Conservation (phyloP, 1,140 invertebrate species). For the Gonioctena quinquepunctata region DNA sequence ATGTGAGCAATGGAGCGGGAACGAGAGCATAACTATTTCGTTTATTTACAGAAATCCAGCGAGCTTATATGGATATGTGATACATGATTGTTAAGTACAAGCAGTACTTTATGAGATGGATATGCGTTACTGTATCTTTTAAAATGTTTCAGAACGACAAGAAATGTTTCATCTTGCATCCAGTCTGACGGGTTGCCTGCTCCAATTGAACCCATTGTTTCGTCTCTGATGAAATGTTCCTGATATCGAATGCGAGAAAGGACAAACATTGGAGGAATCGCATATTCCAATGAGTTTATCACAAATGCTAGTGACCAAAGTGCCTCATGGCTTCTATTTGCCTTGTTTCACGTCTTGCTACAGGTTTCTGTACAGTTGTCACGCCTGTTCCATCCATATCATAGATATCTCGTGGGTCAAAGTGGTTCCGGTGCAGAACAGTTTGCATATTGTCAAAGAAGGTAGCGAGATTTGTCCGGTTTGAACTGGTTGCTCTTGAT, state of each 20-base stretch:
- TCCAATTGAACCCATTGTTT: conserved; percentile 51
- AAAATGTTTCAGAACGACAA: conserved; percentile 50
- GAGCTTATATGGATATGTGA: conserved; percentile 42
- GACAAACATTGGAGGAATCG: conserved; percentile 34
- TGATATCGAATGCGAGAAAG: conserved; percentile 29
- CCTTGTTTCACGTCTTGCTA: conserved; percentile 50
- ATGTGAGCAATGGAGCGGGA: conserved; percentile 20
- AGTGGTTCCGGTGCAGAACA: conserved; percentile 47
- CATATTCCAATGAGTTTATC: conserved; percentile 46
- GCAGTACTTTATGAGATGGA: conserved; percentile 50
- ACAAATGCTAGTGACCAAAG: conserved; percentile 54
- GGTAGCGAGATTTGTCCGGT: conserved; percentile 52
- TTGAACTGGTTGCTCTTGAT: conserved; percentile 56
- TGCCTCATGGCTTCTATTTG: conserved; percentile 57
- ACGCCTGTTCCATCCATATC: conserved; percentile 58
- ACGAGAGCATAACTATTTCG: conserved; percentile 47
- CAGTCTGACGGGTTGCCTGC: conserved; percentile 52
- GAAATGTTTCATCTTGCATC: conserved; percentile 54
- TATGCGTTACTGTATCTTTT: conserved; percentile 45
- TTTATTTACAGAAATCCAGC: conserved; percentile 46
- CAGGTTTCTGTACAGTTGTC: conserved; percentile 57
- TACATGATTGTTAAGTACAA: conserved; percentile 36
- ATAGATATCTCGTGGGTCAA: conserved; percentile 51
- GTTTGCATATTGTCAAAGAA: conserved; percentile 50
- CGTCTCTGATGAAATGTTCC: conserved; percentile 55